These are phyloP conservation scores for Macrosoma leucophasiata DNA, from an alignment of 2,888 invertebrate species.

Conservation along the genomic window DNA sequence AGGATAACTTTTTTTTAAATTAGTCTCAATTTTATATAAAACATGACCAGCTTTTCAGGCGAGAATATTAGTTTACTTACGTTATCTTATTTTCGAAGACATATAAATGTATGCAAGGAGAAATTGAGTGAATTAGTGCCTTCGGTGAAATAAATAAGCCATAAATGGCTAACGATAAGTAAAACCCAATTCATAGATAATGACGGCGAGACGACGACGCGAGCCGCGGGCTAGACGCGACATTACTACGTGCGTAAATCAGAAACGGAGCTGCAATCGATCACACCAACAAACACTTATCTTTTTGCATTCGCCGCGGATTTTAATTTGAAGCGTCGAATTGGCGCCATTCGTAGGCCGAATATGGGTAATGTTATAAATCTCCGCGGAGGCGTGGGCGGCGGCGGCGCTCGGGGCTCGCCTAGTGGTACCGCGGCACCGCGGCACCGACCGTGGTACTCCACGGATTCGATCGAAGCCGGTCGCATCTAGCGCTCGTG, in stretches of 20 bases:
- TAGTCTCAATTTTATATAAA: too few relatives aligned
- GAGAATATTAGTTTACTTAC: too few relatives aligned
- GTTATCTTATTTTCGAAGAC: conserved; percentile 4
- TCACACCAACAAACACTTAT: conserved; percentile 46
- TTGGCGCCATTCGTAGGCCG: conserved; percentile 70
- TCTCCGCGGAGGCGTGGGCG: conserved; percentile 54
- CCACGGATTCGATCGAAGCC: conserved; percentile 54
- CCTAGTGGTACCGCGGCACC: conserved; percentile 30
- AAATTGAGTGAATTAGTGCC: too few relatives aligned
- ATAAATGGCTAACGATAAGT: not conserved
- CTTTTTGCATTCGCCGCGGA: conserved; percentile 61
- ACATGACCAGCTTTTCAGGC: too few relatives aligned
- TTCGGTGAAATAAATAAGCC: not conserved
- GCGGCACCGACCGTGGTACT: conserved; percentile 21
- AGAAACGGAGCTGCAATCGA: conserved; percentile 55
- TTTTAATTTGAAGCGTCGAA: conserved; percentile 71
- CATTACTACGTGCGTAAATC: conserved; percentile 46
- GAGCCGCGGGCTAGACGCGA: conserved; percentile 16
- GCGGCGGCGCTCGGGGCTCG: conserved; percentile 43
- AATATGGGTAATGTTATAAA: conserved; percentile 75
- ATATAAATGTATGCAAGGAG: too few relatives aligned
- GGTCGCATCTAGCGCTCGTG: conserved; percentile 53
- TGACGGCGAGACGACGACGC: conserved; percentile 15
- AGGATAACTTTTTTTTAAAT: too few relatives aligned
- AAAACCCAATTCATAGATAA: conserved; percentile 15